Conservation (phyloP, 2,888 invertebrate species). For the Macrosiphum euphorbiae region DNA sequence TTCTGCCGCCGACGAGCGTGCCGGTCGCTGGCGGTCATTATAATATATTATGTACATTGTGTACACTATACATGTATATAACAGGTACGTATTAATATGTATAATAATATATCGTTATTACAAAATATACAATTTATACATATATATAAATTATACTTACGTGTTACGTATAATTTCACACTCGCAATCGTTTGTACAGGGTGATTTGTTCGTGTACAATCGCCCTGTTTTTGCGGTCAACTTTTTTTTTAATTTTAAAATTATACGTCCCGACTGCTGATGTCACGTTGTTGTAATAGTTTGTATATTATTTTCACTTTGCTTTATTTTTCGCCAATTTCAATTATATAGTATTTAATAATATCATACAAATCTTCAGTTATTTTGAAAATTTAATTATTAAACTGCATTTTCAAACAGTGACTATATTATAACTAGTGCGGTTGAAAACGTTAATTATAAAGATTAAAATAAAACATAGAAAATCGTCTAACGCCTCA, state of each 20-base stretch:
- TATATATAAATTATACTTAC: background rate
- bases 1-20: background rate
- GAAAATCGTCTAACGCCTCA: background rate
- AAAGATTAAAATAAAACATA: background rate
- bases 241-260: background rate
- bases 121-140: background rate
- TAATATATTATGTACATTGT: background rate
- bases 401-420: background rate
- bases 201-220: background rate
- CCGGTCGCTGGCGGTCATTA: conserved; percentile 15
- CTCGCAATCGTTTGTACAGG: background rate
- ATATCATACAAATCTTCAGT: background rate
- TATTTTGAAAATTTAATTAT: background rate
- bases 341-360: background rate
- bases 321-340: background rate
- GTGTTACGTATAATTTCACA: background rate
- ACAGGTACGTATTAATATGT: background rate
- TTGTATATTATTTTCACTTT: background rate
- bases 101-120: background rate
- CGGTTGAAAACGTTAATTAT: background rate
- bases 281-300: background rate
- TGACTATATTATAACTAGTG: too few species aligned
- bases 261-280: background rate
- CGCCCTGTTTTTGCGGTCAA: background rate
- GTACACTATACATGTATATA: background rate